phyloP scores from a whole-genome alignment of 1,140 invertebrate species.

The Neomicropteryx cornuta region DNA sequence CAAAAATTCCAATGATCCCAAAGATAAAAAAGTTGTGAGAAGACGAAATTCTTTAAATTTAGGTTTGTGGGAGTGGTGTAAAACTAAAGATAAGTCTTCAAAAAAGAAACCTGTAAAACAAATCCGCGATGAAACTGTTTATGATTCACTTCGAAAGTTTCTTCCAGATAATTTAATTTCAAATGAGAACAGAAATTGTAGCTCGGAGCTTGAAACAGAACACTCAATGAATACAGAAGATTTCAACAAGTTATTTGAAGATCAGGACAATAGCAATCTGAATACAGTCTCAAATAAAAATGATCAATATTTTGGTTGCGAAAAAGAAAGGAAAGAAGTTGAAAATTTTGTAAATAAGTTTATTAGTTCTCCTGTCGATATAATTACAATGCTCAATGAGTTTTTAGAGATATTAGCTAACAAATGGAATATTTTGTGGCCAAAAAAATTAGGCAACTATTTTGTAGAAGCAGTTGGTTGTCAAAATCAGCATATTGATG shows the following conservation, averaged over 20 bases:
- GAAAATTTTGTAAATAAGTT: constrained; percentile 48
- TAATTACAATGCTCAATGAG: constrained; percentile 50
- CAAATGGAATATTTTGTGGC: constrained; percentile 54
- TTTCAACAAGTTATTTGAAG: constrained; percentile 48
- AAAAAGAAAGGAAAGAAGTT: constrained; percentile 51
- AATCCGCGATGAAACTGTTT: constrained; percentile 45
- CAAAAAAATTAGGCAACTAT: constrained; percentile 42
- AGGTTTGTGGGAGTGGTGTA: constrained; percentile 64
- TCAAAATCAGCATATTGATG: constrained; percentile 40
- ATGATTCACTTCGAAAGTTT: constrained; percentile 54
- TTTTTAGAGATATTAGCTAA: constrained; percentile 43
- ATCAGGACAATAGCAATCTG: constrained; percentile 33
- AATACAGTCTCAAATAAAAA: constrained; percentile 14
- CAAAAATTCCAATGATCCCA: constrained; percentile 30
- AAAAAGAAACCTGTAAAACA: constrained; percentile 37
- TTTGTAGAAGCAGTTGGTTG: constrained; percentile 49
- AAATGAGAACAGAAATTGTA: constrained; percentile 22
- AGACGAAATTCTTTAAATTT: too few species aligned
- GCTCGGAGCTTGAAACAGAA: constrained; percentile 34
- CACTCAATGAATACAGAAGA: constrained; percentile 53
- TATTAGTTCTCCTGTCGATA: constrained; percentile 37
- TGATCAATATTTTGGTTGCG: constrained; percentile 50
- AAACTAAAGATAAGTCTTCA: constrained; percentile 57
- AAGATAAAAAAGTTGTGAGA: constrained; percentile 43
- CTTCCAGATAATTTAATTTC: constrained; percentile 22